Evolutionary conservation across 2,113 vertebrate species (phyloP), one percentile per base, ranked within the genome.

Genomic region (Rhinopomastus cyanomelas): DNA sequence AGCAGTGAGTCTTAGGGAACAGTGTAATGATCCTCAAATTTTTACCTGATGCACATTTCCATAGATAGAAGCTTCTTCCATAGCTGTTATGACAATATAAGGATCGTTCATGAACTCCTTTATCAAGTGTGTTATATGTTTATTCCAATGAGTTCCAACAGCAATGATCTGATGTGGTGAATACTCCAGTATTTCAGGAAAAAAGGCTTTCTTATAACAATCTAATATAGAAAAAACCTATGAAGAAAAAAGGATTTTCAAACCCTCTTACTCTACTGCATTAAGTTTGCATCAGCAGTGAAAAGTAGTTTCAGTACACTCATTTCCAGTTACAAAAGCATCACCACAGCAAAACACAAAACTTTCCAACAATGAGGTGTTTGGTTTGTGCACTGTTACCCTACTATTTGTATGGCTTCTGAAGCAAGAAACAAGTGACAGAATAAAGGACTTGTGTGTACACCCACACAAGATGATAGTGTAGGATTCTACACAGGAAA

Each of bases 11-110:
- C 23, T 55, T 19, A 21, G 51, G 25, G 37, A 76, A 74, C 12
- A 27, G 27, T 1, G 20, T 60, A 30, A 51, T 2, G 0, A 3
- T 15, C 18, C 26, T 25, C 51, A 4, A 30, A 12, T 9, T 30
- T 48, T 72, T 86, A 99, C 99, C 99, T 99, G 99, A 6, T 98
- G 98, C 57, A 99, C 98, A 2, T 97, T 95, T 29, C 98, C 98
- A 6, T 97, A 99, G 46, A 99, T 97, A 2, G 98, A 98, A 20
- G 98, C 98, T 93, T 99, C 99, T 73, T 98, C 97, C 1, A 96
- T 51, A 61, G 95, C 87, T 1, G 98, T 98, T 82, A 99, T 97
- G 57, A 99, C 95, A 9, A 99, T 1, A 7, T 93, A 97, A 34
- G 99, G 98, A 51, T 97, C 95, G 0, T 95, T 95, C 98, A 98